phyloP scores from a whole-genome alignment of 2,888 invertebrate genomes.

The Ernsta delagoae region DNA sequence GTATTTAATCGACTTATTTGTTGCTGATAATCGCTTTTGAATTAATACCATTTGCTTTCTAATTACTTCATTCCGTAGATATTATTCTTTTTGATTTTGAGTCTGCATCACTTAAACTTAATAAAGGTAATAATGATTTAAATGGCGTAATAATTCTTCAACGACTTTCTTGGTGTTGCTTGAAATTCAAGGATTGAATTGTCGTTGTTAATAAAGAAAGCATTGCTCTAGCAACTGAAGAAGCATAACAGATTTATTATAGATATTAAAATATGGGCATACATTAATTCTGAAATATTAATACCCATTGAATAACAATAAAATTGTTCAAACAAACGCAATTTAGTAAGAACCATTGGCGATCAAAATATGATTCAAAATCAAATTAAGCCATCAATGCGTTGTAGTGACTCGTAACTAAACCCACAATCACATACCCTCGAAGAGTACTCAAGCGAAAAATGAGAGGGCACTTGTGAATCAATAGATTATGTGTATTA shows the following conservation, averaged over 20 bases:
- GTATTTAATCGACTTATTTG: conserved; percentile 16
- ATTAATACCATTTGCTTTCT: conserved; percentile 24
- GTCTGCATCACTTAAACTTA: not conserved
- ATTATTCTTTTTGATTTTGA: not conserved
- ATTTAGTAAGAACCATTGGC: not conserved
- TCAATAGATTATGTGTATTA: conserved; percentile 37
- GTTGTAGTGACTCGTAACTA: not conserved
- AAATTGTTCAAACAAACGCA: too few species aligned
- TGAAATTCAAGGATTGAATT: too few species aligned
- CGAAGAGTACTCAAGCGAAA: conserved; percentile 37
- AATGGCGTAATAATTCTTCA: too few species aligned
- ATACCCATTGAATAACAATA: too few species aligned
- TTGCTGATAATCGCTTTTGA: conserved; percentile 12
- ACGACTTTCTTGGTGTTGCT: too few species aligned
- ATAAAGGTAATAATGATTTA: too few species aligned
- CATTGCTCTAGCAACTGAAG: too few species aligned
- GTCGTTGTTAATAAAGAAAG: too few species aligned
- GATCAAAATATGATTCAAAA: not conserved
- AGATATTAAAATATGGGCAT: too few species aligned
- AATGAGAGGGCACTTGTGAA: conserved; percentile 37
- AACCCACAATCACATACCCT: conserved; percentile 4
- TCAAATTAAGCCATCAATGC: not conserved
- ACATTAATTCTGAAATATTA: too few species aligned
- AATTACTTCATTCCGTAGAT: not conserved
- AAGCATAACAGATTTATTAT: too few species aligned